Evolutionary conservation across 2,797 vertebrate species (phyloP).

Genomic region (Anguilla megastoma): DNA sequence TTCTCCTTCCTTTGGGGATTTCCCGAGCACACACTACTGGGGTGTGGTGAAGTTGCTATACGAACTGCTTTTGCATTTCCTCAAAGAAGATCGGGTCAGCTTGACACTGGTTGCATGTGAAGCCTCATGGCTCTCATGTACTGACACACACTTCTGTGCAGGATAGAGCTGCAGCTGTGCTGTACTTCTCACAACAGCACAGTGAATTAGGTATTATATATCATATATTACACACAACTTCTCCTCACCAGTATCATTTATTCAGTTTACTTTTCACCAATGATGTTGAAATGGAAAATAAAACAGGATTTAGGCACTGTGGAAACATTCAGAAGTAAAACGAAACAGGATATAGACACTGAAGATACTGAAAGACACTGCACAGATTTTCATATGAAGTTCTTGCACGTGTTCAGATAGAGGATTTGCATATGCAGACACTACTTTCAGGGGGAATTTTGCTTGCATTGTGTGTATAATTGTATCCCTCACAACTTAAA

Average conservation of each 20-base stretch:
- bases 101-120: not conserved
- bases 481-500: not conserved
- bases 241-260: not conserved
- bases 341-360: slow-evolving; percentile 5
- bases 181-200: not conserved
- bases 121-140: not conserved
- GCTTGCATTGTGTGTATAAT: not conserved
- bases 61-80: slow-evolving; percentile 1
- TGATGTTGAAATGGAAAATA: not conserved
- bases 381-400: not conserved
- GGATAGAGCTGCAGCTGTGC: not conserved
- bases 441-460: not conserved
- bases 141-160: not conserved
- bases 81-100: not conserved
- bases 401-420: not conserved
- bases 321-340: not conserved
- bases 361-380: not conserved
- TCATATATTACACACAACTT: not conserved
- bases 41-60: not conserved
- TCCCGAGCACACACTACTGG: not conserved
- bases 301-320: not conserved
- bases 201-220: not conserved
- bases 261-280: not conserved
- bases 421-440: not conserved
- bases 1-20: not conserved